A percentile compares a stretch with the other conserved stretches of the same genome.
Evolutionary conservation across 2,888 invertebrate species (phyloP).

Genomic region (Xanthia togata): DNA sequence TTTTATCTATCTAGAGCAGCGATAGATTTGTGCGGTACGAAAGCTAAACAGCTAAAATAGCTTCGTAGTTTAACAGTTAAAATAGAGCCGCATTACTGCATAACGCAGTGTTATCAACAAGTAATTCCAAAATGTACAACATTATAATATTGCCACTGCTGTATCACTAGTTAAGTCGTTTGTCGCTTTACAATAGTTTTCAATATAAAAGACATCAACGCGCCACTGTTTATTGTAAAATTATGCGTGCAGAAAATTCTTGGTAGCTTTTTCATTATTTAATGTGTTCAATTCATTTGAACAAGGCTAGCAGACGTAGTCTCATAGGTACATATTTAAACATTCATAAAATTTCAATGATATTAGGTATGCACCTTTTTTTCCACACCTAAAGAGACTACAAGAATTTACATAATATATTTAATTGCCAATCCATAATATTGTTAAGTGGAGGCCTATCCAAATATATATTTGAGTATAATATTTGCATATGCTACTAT

Average conservation of each 20-base stretch:
- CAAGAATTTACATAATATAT: constrained; percentile 43
- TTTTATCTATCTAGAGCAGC: constrained; percentile 75
- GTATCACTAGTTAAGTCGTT: constrained; percentile 13
- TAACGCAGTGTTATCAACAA: constrained; percentile 38
- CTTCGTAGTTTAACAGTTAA: constrained; percentile 26
- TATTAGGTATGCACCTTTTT: constrained; percentile 45
- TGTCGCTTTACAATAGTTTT: constrained; percentile 30
- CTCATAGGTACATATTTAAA: constrained; percentile 21
- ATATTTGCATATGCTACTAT: constrained; percentile 54
- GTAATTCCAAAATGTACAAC: constrained; percentile 37
- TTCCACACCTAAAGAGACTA: constrained; percentile 27
- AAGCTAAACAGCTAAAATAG: too few species aligned
- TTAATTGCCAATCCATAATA: constrained; percentile 55
- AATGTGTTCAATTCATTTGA: constrained; percentile 31
- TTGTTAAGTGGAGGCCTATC: constrained; percentile 48
- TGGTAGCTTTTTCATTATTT: constrained; percentile 33
- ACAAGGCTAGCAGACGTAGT: constrained; percentile 14
- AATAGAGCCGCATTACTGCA: constrained; percentile 35
- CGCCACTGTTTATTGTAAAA: constrained; percentile 46
- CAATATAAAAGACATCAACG: constrained; percentile 79
- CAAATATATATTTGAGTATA: constrained; percentile 40
- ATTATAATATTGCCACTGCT: constrained; percentile 23
- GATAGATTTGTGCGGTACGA: constrained; percentile 60
- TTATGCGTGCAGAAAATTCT: constrained; percentile 32
- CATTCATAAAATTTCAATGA: constrained; percentile 19